Base-by-base conservation (phyloP, 1,140 invertebrate species). In the Drosophila aff. region DNA sequence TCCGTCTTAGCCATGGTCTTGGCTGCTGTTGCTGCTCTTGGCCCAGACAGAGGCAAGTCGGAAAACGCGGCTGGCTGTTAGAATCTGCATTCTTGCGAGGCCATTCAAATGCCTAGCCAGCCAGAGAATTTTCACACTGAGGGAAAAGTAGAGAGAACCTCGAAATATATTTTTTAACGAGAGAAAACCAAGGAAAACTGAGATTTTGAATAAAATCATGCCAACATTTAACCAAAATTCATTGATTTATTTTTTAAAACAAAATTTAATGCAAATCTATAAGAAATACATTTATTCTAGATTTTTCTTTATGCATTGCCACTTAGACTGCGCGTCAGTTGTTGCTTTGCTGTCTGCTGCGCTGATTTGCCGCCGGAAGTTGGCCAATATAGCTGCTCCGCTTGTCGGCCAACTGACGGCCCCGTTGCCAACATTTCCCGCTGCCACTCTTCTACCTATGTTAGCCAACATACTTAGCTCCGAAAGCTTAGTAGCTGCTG, bases 351-450 rank as follows among this genome's bases (percentile, higher is more conserved):
- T 23, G 78, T 79, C 85, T 90, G 85, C 63, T 90, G 85, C 85
- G 85, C 85, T 90, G 82, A 91, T 85, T 90, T 90, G 86, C 85
- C 85, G 85, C 85, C 85, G 85, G 85, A 90, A 90, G 78, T 90
- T 71, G 41, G 67, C 49, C 59, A 36, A 55, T 55, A 55, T 6
- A 21, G 41, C 40, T 50, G 47, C 60, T 50, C 53, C 47, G 50
- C 62, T 66, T 23, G 60, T 79, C 66, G 47, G 61, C 68, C 43
- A 62, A 61, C 68, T 47, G 63, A 13, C 38, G 40, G 52, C 38
- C 41, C n/a, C 23, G 15, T 49, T 38, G 36, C 44, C 18, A n/a
- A 28, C 44, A 33, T 47, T 16, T 40, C 11, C 44, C 26, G 21
- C 26, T 18, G 31, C 36, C 53, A 72, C 69, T 73, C 69, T 73